phyloP scores from a whole-genome alignment of 2,888 invertebrate genomes.

The Matsumyia berberina region DNA sequence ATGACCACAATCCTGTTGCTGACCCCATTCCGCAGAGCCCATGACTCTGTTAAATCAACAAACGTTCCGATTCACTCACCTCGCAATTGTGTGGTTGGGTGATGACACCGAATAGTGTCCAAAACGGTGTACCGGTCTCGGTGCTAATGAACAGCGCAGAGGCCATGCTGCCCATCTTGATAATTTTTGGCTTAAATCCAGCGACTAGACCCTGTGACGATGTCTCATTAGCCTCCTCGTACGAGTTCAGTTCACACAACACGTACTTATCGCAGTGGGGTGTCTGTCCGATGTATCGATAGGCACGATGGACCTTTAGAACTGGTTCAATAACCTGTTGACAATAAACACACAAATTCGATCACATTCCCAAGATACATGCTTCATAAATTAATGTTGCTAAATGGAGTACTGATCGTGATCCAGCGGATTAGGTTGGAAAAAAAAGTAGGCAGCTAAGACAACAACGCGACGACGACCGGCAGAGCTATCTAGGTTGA shows the following conservation, averaged over 20 bases:
- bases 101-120: constrained; percentile 91
- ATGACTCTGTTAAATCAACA: constrained; percentile 24
- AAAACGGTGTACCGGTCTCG: constrained; percentile 90
- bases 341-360: constrained; percentile 9
- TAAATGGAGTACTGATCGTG: constrained; percentile 48
- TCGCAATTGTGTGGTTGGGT: constrained; percentile 90
- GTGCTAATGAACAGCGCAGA: constrained; percentile 92
- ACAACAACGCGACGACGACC: constrained; percentile 1
- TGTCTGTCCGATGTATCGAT: constrained; percentile 88
- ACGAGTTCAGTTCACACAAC: constrained; percentile 91
- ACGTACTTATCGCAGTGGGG: constrained; percentile 92
- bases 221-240: constrained; percentile 85
- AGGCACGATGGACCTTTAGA: constrained; percentile 92
- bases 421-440: constrained; percentile 34
- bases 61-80: constrained; percentile 85
- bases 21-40: constrained; percentile 29
- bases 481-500: constrained; percentile 27
- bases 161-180: constrained; percentile 90
- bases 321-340: constrained; percentile 90
- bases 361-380: constrained; percentile 16
- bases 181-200: constrained; percentile 89
- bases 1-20: constrained; percentile 1
- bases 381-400: constrained; percentile 33
- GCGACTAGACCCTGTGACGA: constrained; percentile 85
- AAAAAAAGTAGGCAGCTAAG: background rate